Conservation (phyloP, 2,797 vertebrate species). For the Myotis pilosus region DNA sequence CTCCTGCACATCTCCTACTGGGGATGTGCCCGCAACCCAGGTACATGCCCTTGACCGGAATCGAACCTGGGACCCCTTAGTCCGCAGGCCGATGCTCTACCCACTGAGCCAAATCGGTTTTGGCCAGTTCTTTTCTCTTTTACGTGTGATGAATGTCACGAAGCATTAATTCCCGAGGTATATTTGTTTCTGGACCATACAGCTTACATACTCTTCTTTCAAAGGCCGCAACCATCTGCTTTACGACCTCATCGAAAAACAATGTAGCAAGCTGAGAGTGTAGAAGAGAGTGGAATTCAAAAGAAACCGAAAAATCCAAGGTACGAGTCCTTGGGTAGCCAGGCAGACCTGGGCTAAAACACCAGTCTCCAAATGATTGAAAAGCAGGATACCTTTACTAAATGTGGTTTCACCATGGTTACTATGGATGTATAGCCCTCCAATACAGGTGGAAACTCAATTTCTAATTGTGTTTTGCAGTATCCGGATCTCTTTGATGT, state of each 20-base stretch:
- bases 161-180: constrained; percentile 95
- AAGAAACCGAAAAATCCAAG: constrained; percentile 95
- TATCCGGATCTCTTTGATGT: constrained; percentile 92
- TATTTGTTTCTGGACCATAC: constrained; percentile 92
- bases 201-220: constrained; percentile 90
- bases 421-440: constrained; percentile 94
- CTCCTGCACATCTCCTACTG: too few species aligned
- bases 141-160: constrained; percentile 95
- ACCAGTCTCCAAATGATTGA: constrained; percentile 97
- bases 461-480: constrained; percentile 92
- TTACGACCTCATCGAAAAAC: constrained; percentile 97
- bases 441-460: constrained; percentile 94
- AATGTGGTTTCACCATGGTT: constrained; percentile 93
- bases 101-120: too few species aligned
- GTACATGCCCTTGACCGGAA: too few species aligned
- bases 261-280: constrained; percentile 94
- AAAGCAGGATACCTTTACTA: constrained; percentile 97
- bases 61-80: too few species aligned
- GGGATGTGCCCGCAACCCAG: too few species aligned
- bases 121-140: constrained; percentile 52
- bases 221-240: constrained; percentile 96
- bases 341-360: constrained; percentile 95
- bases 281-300: constrained; percentile 95
- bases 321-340: constrained; percentile 96
- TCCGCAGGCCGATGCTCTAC: too few species aligned